Evolutionary conservation across 2,797 vertebrate species (phyloP).

Genomic region (Discoglossus pictus): DNA sequence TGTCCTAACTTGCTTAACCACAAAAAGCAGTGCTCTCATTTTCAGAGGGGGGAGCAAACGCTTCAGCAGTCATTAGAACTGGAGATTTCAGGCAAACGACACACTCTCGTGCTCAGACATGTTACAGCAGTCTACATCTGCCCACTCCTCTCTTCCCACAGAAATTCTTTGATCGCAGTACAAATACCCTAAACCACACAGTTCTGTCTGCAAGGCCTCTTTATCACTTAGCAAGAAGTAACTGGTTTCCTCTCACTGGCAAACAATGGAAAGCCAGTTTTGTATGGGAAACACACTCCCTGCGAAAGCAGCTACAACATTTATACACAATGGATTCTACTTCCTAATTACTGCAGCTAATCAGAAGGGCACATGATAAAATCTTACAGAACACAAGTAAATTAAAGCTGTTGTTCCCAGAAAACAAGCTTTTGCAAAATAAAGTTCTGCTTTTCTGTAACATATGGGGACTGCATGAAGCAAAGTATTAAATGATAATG

Average conservation of each 20-base stretch:
- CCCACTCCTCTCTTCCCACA: conserved; percentile 52
- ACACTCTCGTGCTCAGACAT: conserved; percentile 53
- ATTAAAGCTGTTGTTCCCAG: conserved; percentile 45
- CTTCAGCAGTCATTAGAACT: neutral
- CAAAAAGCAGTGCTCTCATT: neutral
- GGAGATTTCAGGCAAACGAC: neutral
- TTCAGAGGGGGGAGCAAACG: neutral
- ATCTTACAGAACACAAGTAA: conserved; percentile 52
- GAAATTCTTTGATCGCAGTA: conserved; percentile 51
- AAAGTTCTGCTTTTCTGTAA: neutral
- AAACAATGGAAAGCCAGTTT: conserved; percentile 60
- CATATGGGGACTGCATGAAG: too few relatives aligned
- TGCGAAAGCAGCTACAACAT: conserved; percentile 57
- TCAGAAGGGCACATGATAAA: conserved; percentile 65
- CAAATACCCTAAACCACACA: conserved; percentile 56
- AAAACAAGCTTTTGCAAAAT: conserved; percentile 28
- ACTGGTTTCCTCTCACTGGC: conserved; percentile 62
- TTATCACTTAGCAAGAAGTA: conserved; percentile 57
- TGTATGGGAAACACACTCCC: conserved; percentile 62
- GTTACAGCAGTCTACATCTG: conserved; percentile 49
- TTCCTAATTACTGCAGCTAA: conserved; percentile 67
- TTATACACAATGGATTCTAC: conserved; percentile 64
- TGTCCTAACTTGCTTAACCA: conserved; percentile 22
- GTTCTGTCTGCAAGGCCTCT: conserved; percentile 47
- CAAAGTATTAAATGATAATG: too few relatives aligned